Percentiles rank a stretch among this genome's conserved stretches.
Evolutionary conservation across 2,113 vertebrate species (phyloP).

Genomic region (Maccullochella peelii): DNA sequence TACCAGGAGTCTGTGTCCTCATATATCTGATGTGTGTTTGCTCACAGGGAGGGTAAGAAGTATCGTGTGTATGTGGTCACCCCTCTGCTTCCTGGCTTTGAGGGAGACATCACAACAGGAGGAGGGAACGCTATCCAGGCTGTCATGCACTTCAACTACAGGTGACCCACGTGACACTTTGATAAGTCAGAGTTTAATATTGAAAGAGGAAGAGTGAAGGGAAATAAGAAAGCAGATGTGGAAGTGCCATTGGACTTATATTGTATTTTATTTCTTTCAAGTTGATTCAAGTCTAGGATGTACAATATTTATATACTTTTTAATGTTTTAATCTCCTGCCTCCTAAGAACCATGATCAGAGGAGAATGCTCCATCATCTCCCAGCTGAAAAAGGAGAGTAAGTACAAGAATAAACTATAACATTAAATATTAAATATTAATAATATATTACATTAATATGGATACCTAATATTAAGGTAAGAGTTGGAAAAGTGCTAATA

Average conservation of each 20-base stretch:
- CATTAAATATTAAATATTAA: background rate
- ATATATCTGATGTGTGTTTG: conserved; percentile 20
- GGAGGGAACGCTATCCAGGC: conserved; percentile 95
- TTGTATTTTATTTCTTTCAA: background rate
- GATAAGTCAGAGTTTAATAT: background rate
- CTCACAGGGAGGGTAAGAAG: conserved; percentile 88
- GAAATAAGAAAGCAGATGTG: background rate
- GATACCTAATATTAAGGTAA: background rate
- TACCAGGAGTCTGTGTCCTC: background rate
- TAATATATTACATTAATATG: no score
- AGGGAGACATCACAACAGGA: conserved; percentile 96
- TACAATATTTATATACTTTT: background rate
- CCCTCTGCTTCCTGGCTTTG: conserved; percentile 95
- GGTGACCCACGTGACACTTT: conserved; percentile 77
- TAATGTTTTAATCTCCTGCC: background rate
- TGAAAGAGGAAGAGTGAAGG: conserved; percentile 17
- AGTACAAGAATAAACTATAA: conserved; percentile 53
- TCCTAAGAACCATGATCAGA: conserved; percentile 92
- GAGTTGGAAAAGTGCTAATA: background rate
- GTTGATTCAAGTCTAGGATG: background rate
- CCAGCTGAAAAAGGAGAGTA: conserved; percentile 92
- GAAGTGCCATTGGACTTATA: background rate
- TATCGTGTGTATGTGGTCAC: conserved; percentile 96
- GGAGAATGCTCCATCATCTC: conserved; percentile 95
- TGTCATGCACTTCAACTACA: conserved; percentile 99